phyloP scores from a whole-genome alignment of 2,113 vertebrate species.

The Euleptes europaea region DNA sequence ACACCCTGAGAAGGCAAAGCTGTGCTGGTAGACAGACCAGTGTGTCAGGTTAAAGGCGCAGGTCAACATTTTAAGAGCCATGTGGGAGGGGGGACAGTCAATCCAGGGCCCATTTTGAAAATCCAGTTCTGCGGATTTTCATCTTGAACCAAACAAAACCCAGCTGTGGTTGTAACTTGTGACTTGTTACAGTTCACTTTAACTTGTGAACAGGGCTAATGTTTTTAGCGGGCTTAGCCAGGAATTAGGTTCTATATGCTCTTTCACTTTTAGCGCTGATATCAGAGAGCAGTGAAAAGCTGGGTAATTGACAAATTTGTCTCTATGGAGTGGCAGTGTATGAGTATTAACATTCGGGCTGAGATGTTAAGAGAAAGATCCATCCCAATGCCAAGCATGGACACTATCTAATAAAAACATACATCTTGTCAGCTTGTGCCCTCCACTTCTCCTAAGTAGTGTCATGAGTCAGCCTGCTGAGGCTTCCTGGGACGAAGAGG shows the following conservation, averaged over 20 bases:
- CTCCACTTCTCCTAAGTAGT: neutral
- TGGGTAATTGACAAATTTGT: neutral
- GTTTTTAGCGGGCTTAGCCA: neutral
- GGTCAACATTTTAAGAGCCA: neutral
- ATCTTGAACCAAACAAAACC: neutral
- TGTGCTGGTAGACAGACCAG: neutral
- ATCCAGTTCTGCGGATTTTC: neutral
- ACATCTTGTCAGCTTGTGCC: neutral
- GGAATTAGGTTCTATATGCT: neutral
- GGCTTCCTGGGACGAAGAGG: too few relatives aligned
- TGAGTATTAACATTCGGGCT: fast-evolving
- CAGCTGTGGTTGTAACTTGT: too few relatives aligned
- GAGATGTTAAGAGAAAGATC: neutral
- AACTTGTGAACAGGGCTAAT: too few relatives aligned
- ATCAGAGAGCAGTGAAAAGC: neutral
- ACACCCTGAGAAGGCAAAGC: neutral
- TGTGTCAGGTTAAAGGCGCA: neutral
- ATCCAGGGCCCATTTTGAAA: neutral
- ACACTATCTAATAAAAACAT: neutral
- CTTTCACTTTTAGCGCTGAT: neutral
- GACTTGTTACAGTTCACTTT: neutral
- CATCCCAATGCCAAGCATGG: neutral
- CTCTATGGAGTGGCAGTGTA: neutral
- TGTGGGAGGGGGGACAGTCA: too few relatives aligned
- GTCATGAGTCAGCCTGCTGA: too few relatives aligned